phyloP scores from a whole-genome alignment of 2,797 vertebrate genomes.

The Chromis chromis region DNA sequence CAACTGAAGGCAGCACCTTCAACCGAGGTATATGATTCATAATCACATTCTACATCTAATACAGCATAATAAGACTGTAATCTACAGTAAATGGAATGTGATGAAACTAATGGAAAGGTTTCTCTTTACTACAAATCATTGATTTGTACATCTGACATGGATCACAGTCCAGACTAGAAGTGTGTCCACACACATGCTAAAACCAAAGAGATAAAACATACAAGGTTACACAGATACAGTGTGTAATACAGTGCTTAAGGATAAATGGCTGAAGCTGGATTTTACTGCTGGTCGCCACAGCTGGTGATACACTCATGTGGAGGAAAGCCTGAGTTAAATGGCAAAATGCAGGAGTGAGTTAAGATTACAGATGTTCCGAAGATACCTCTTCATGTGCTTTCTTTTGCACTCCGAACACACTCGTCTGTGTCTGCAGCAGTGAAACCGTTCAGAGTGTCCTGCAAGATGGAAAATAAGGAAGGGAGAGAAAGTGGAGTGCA shows the following conservation, averaged over 20 bases:
- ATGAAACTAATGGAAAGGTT: neutral
- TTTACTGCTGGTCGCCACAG: constrained; percentile 32
- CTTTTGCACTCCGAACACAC: constrained; percentile 43
- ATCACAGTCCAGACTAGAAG: neutral
- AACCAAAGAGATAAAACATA: neutral
- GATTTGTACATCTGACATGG: neutral
- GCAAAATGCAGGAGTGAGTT: neutral
- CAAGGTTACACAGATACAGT: neutral
- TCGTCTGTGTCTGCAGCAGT: constrained; percentile 53
- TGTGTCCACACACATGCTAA: neutral
- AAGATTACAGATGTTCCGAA: neutral
- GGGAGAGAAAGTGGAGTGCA: constrained; percentile 6
- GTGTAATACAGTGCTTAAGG: constrained; percentile 9
- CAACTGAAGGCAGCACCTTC: constrained; percentile 26
- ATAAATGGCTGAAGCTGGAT: constrained; percentile 21
- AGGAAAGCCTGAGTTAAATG: constrained; percentile 15
- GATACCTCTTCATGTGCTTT: constrained; percentile 31
- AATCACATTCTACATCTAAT: constrained; percentile 33
- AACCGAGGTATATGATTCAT: constrained; percentile 38
- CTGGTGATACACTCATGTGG: neutral
- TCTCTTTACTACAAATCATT: neutral
- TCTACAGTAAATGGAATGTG: constrained; percentile 18
- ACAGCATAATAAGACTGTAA: constrained; percentile 15
- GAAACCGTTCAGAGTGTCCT: constrained; percentile 75
- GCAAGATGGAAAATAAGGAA: constrained; percentile 4